Conservation (phyloP, 1,140 invertebrate genomes). For the Nephila pilipes region DNA sequence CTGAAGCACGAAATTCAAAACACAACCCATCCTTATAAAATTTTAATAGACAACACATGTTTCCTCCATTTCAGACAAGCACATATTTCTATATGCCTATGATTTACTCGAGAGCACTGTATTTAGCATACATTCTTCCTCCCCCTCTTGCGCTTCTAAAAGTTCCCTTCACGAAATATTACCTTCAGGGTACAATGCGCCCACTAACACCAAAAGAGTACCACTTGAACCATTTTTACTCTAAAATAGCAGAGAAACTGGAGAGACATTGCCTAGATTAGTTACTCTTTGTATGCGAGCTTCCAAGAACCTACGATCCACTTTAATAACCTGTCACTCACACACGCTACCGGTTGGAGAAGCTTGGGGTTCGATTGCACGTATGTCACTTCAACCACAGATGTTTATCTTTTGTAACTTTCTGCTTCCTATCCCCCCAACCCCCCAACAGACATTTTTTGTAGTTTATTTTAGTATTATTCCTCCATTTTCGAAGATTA, state of each 20-base stretch:
- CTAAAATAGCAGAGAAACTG: background rate
- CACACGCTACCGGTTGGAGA: conserved; percentile 35
- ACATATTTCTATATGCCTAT: too few species aligned
- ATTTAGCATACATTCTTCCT: background rate
- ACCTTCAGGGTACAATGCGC: background rate
- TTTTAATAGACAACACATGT: too few species aligned
- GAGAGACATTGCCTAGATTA: conserved; percentile 62
- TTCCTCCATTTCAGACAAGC: too few species aligned
- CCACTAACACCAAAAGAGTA: background rate
- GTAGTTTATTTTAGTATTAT: background rate
- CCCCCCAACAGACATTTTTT: background rate
- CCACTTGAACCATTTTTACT: background rate
- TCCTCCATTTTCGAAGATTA: background rate
- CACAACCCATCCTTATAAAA: too few species aligned
- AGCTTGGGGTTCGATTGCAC: conserved; percentile 8
- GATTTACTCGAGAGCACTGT: background rate
- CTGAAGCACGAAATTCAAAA: too few species aligned
- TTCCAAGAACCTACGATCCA: conserved; percentile 43
- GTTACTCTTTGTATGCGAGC: conserved; percentile 62
- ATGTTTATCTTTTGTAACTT: conserved; percentile 71
- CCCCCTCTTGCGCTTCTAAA: background rate
- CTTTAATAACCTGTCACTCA: conserved; percentile 74
- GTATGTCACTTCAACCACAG: conserved; percentile 57
- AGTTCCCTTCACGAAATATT: background rate
- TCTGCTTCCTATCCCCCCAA: background rate